phyloP scores from a whole-genome alignment of 1,140 invertebrate genomes.

The Zaprionus vittiger region DNA sequence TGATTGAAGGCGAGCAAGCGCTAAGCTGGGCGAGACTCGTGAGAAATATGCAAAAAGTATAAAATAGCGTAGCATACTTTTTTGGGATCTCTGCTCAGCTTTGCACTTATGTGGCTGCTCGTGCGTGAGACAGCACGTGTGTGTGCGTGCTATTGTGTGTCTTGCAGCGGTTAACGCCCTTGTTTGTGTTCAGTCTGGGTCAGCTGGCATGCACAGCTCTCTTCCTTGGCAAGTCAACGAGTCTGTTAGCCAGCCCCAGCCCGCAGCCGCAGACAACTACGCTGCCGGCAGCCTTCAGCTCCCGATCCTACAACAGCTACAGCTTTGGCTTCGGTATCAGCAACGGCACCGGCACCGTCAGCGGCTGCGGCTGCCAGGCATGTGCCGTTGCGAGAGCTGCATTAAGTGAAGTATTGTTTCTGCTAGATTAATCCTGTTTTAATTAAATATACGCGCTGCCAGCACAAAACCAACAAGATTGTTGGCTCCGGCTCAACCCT shows the following conservation, averaged over 20 bases:
- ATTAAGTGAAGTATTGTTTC: slow-evolving; percentile 83
- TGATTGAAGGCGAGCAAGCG: slow-evolving; percentile 60
- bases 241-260: slow-evolving; percentile 60
- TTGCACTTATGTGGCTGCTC: neutral
- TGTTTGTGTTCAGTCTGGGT: slow-evolving; percentile 65
- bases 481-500: slow-evolving; percentile 28
- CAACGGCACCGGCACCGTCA: slow-evolving; percentile 8
- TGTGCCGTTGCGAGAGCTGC: slow-evolving; percentile 57
- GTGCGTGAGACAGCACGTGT: slow-evolving; percentile 10
- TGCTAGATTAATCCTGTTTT: slow-evolving; percentile 83
- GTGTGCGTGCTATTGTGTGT: slow-evolving; percentile 17
- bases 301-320: neutral
- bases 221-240: slow-evolving; percentile 62
- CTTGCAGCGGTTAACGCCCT: slow-evolving; percentile 62
- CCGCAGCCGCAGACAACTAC: slow-evolving; percentile 61
- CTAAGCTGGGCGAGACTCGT: slow-evolving; percentile 51
- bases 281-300: slow-evolving; percentile 15
- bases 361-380: slow-evolving; percentile 15
- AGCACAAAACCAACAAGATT: slow-evolving; percentile 78
- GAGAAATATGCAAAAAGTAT: slow-evolving; percentile 64
- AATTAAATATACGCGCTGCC: slow-evolving; percentile 83
- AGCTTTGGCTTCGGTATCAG: slow-evolving; percentile 3
- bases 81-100: slow-evolving; percentile 28
- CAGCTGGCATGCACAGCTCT: slow-evolving; percentile 55
- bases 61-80: slow-evolving; percentile 67